Conservation (phyloP, 1,140 invertebrate genomes). For the Odontomachus brunneus region DNA sequence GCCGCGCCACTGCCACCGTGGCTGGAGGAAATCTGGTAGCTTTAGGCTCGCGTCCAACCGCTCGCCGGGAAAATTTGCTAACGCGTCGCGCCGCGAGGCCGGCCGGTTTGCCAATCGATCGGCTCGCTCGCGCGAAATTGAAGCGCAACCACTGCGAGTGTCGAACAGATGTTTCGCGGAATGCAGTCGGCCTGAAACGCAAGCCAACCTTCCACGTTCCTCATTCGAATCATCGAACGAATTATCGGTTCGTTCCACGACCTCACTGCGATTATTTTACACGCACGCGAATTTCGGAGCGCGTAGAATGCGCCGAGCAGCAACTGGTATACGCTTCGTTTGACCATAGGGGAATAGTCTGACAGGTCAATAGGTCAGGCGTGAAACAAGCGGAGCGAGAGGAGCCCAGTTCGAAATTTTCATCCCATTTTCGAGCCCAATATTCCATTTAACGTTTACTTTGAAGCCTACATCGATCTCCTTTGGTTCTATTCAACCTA, state of each 20-base stretch:
- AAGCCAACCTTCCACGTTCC: too few relatives aligned
- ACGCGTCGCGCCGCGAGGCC: background rate
- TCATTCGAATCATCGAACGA: too few relatives aligned
- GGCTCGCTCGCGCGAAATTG: constrained; percentile 28
- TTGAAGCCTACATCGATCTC: too few relatives aligned
- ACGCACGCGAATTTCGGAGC: background rate
- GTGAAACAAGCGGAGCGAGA: too few relatives aligned
- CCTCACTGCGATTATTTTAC: constrained; percentile 24
- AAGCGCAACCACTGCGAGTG: constrained; percentile 16
- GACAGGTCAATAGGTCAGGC: too few relatives aligned
- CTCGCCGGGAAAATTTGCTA: constrained; percentile 20
- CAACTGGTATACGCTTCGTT: constrained; percentile 1
- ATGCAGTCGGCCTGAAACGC: background rate
- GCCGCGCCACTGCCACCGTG: too few relatives aligned
- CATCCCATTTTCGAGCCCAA: too few relatives aligned
- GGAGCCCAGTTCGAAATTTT: too few relatives aligned
- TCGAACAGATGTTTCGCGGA: constrained; percentile 15
- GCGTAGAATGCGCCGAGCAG: too few relatives aligned
- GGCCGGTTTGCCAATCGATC: constrained; percentile 11
- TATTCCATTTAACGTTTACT: too few relatives aligned
- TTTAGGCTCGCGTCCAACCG: constrained; percentile 18
- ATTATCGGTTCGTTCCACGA: too few relatives aligned
- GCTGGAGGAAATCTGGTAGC: constrained; percentile 25
- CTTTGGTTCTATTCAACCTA: too few relatives aligned
- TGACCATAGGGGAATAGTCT: background rate